phyloP scores from a whole-genome alignment of 2,113 vertebrate species.

The Brachionichthys hirsutus region DNA sequence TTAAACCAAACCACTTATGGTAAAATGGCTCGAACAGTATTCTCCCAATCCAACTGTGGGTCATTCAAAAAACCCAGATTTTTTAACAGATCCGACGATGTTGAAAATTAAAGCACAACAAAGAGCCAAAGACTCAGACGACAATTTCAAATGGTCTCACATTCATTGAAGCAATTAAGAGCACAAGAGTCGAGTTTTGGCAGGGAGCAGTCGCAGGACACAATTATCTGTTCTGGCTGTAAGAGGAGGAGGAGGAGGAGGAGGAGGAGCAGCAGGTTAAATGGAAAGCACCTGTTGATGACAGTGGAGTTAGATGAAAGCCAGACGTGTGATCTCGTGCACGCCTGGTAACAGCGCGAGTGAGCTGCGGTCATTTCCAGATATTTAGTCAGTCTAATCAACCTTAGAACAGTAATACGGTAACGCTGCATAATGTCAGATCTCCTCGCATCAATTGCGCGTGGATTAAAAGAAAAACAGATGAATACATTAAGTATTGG shows the following conservation, averaged over 20 bases:
- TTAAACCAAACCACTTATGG: constrained; percentile 28
- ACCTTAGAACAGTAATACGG: not conserved
- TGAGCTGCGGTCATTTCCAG: not conserved
- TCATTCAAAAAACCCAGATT: not conserved
- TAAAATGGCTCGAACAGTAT: constrained; percentile 20
- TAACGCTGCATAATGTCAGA: no score
- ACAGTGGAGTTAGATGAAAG: constrained; percentile 17
- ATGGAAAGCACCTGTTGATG: constrained; percentile 24
- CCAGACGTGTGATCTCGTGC: constrained; percentile 9
- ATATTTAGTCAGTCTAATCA: not conserved
- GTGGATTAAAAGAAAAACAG: not conserved
- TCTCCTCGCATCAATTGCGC: not conserved
- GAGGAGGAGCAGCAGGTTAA: constrained; percentile 17
- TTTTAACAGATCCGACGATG: constrained; percentile 27
- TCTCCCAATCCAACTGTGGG: constrained; percentile 22
- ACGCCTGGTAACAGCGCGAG: not conserved
- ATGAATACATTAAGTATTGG: not conserved
- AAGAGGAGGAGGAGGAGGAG: not conserved
- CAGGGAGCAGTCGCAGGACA: not conserved
- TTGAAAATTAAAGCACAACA: constrained; percentile 19
- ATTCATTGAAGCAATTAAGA: constrained; percentile 15
- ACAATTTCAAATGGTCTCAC: constrained; percentile 12
- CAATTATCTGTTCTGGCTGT: constrained; percentile 10
- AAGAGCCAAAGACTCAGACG: constrained; percentile 9
- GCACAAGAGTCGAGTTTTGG: constrained; percentile 15